Evolutionary conservation across 2,888 invertebrate genomes (phyloP), one percentile per base, ranked within the genome.

Genomic region (Drosophila cracens): DNA sequence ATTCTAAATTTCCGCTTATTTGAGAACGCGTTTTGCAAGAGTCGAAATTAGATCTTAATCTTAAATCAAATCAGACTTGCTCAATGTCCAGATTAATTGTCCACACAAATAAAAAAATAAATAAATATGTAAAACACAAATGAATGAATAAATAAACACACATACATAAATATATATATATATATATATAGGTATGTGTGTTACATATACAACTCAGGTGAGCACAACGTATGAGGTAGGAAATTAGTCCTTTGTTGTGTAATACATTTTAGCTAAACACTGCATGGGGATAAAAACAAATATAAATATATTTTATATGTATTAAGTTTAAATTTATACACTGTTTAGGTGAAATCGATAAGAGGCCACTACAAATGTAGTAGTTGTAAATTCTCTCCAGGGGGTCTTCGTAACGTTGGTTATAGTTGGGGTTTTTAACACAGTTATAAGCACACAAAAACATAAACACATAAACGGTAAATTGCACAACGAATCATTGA

Each of bases 331-430:
- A 52, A 53, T 62, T 73, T 65, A 64, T 71, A 65, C 64, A 53
- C 62, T 68, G 60, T 60, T 80, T 31, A 65, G 61, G 73, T 83
- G 74, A 74, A 89, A 88, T 89, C 84, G 89, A 86, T 89, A 74
- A 76, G 60, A 57, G 56, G 57, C 57, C 65, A 36, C 62, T 60
- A 66, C 60, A 81, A 46, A 72, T 70, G 57, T 65, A 60, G 48
- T 38, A 60, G 63, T 36, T 80, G 43, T 58, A 29, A 54, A 29
- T 54, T 61, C 57, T 34, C 46, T 27, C 68, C 80, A 56, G 59
- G 68, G 68, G 69, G 54, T 83, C 59, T 54, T 38, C 49, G 52
- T 56, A 34, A 48, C 31, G 43, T 77, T 25, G 43, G 13, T 4
- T 58, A 16, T 49, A 53, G 33, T 59, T 61, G 25, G 13, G 21